phyloP scores from a whole-genome alignment of 2,888 invertebrate genomes.

The Panzeria rudis region DNA sequence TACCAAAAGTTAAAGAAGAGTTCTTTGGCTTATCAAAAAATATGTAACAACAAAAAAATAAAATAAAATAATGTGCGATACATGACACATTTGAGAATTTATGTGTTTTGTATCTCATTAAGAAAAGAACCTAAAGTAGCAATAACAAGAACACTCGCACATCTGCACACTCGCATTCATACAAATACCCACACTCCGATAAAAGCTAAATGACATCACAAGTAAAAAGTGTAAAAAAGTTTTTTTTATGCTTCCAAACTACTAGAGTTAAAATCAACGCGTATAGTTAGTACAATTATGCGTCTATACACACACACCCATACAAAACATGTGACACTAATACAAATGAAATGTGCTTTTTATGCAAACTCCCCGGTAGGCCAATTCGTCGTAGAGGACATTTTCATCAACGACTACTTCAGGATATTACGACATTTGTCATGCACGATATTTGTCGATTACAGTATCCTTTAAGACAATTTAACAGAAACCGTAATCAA shows the following conservation, averaged over 20 bases:
- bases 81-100: constrained; percentile 82
- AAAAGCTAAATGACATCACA: constrained; percentile 47
- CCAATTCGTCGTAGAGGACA: too few species aligned
- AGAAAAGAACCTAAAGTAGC: constrained; percentile 73
- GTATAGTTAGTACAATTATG: constrained; percentile 8
- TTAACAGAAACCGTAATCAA: too few species aligned
- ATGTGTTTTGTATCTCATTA: constrained; percentile 83
- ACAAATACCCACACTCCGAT: not conserved
- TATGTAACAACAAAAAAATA: constrained; percentile 51
- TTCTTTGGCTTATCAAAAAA: constrained; percentile 80
- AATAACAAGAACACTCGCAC: constrained; percentile 61
- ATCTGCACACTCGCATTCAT: not conserved
- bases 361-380: not conserved
- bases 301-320: not conserved
- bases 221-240: constrained; percentile 43
- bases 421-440: too few species aligned
- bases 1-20: constrained; percentile 65
- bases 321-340: not conserved
- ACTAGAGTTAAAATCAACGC: constrained; percentile 50
- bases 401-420: too few species aligned
- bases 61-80: constrained; percentile 77
- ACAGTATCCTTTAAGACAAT: too few species aligned
- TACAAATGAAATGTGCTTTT: not conserved
- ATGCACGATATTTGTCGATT: too few species aligned
- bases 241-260: constrained; percentile 50